A percentile compares a stretch with the other conserved stretches of the same genome.
Conservation (phyloP, 2,113 vertebrate species). For the Tachuris rubrigastra region DNA sequence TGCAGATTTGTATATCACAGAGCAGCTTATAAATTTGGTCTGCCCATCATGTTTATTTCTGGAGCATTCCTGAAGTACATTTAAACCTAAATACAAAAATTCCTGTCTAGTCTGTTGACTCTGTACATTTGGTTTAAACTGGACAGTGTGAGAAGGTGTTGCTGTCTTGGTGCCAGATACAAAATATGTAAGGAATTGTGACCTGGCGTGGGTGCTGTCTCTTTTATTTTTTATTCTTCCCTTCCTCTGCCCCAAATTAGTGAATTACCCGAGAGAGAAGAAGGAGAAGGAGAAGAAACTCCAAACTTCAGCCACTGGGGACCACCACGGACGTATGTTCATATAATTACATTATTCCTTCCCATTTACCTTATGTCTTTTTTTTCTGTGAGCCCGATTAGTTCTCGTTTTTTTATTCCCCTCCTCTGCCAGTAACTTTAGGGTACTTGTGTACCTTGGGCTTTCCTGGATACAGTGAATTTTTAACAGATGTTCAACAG, state of each 20-base stretch:
- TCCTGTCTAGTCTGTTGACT: conserved; percentile 45
- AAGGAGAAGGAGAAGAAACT: conserved; percentile 96
- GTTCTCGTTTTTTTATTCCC: not conserved
- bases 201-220: not conserved
- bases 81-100: conserved; percentile 52
- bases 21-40: conserved; percentile 45
- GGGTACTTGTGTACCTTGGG: conserved; percentile 4
- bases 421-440: not conserved
- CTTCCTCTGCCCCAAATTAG: conserved; percentile 67
- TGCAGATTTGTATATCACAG: not conserved
- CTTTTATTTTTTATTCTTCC: not conserved
- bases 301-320: conserved; percentile 96
- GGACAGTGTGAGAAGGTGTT: not conserved
- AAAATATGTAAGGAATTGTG: conserved; percentile 17
- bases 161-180: not conserved
- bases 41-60: conserved; percentile 44
- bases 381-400: not conserved
- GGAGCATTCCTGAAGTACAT: conserved; percentile 39
- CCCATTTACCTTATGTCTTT: not conserved
- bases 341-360: not conserved
- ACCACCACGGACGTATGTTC: conserved; percentile 84
- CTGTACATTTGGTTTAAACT: conserved; percentile 18
- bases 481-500: conserved; percentile 45
- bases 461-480: conserved; percentile 24
- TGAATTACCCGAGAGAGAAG: conserved; percentile 91